Base-by-base conservation (phyloP, 2,888 invertebrate genomes). In the Drosophila cognata region DNA sequence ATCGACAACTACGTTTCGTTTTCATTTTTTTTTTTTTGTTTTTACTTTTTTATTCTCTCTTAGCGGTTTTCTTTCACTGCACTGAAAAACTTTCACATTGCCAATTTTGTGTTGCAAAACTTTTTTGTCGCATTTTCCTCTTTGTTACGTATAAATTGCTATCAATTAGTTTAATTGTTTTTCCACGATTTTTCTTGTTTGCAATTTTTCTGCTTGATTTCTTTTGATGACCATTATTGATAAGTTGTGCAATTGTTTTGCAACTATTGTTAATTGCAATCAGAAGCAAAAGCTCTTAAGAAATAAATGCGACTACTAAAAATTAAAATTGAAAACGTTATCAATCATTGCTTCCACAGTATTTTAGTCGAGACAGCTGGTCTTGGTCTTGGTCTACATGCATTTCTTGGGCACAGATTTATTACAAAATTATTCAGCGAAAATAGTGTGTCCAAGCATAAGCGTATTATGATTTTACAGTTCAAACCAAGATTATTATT, bases 161-260 rank as follows among this genome's bases (percentile, higher is more conserved):
- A 79, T 77, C 88, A 84, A 84, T 84, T 89, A 84, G 84, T 87
- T 89, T 84, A 84, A 84, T 84, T 84, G 84, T 88, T 85, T 89
- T 78, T 73, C 71, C 69, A 74, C 71, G 67, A 68, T 71, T 65
- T 61, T 69, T 57, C 56, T 63, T 31, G 50, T 57, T 56, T 18
- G 4, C 57, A 63, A 48, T 56, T 57, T 65, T 61, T 59, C 65
- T 48, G 46, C 29, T 55, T 35, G 58, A 60, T 67, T 58, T 55
- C 60, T 43, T 66, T 71, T 60, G 60, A 78, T 74, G 71, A 51
- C 79, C 71, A 64, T 70, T 68, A 69, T 68, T 78, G 71, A 81
- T 78, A 58, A 66, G 63, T 74, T 78, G 56, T 33, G 55, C 82
- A 71, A 74, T 74, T 79, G 64, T 61, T 66, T 68, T 33, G 46